Conservation (phyloP, 1,140 invertebrate species). For the Periplaneta americana region DNA sequence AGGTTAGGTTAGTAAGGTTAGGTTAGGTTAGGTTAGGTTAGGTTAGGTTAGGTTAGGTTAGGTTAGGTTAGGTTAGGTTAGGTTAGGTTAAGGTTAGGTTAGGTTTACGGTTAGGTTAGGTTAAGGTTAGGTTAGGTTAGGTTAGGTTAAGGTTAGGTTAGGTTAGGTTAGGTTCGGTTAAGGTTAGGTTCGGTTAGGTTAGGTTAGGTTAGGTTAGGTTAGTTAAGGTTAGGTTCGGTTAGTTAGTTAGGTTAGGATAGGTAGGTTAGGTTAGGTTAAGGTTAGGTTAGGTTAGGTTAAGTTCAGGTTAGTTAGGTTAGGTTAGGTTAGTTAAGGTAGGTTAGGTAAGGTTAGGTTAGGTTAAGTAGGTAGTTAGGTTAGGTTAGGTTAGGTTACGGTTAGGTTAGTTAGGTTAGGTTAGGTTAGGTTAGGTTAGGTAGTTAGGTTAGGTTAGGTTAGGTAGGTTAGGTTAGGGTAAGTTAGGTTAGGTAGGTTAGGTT, state of each 20-base stretch:
- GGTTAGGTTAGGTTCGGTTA: conserved; percentile 27
- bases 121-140: conserved; percentile 19
- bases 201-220: conserved; percentile 24
- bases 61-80: conserved; percentile 17
- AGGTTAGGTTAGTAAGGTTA: conserved; percentile 9
- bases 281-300: conserved; percentile 25
- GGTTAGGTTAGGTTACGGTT: too few relatives aligned
- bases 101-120: conserved; percentile 17
- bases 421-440: too few relatives aligned
- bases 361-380: too few relatives aligned
- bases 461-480: too few relatives aligned
- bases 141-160: conserved; percentile 27
- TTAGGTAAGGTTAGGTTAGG: too few relatives aligned
- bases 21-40: conserved; percentile 18
- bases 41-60: not conserved
- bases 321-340: conserved; percentile 26
- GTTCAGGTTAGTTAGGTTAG: conserved; percentile 23
- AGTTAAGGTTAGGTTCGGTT: conserved; percentile 21
- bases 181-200: conserved; percentile 25
- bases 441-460: too few relatives aligned
- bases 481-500: too few relatives aligned
- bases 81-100: conserved; percentile 16
- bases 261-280: conserved; percentile 23
- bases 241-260: conserved; percentile 24
- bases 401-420: too few relatives aligned